Conservation (phyloP, 2,888 invertebrate genomes). For the Ichneumoninae sp. region DNA sequence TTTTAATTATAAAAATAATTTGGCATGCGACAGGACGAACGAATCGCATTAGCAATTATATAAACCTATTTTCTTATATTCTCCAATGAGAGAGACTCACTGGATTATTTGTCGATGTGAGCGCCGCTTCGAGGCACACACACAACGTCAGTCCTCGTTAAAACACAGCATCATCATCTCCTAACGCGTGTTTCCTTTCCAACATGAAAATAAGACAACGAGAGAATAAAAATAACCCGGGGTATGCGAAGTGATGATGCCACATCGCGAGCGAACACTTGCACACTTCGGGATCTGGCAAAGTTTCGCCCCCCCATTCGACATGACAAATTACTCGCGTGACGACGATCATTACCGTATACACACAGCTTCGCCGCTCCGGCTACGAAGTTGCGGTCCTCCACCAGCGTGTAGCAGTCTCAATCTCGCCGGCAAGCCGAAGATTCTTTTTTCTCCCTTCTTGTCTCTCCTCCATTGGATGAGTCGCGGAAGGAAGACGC, state of each 20-base stretch:
- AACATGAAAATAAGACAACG: slow-evolving; percentile 40
- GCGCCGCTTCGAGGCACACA: slow-evolving; percentile 18
- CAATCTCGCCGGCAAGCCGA: slow-evolving; percentile 63
- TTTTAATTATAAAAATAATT: too few relatives aligned
- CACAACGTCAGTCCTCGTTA: slow-evolving; percentile 5
- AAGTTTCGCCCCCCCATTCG: slow-evolving; percentile 36
- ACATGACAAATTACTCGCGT: slow-evolving; percentile 73
- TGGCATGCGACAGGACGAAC: background rate
- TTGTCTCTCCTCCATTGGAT: slow-evolving; percentile 48
- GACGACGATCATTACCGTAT: slow-evolving; percentile 71
- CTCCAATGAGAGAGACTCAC: background rate
- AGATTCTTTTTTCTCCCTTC: slow-evolving; percentile 49
- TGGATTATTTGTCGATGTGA: slow-evolving; percentile 15
- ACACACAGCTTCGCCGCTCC: slow-evolving; percentile 35
- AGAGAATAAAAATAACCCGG: slow-evolving; percentile 28
- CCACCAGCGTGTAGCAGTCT: slow-evolving; percentile 49
- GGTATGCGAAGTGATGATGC: slow-evolving; percentile 53
- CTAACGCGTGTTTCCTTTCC: slow-evolving; percentile 25
- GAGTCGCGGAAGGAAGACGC: slow-evolving; percentile 21
- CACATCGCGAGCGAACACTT: slow-evolving; percentile 62
- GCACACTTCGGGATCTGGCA: slow-evolving; percentile 55
- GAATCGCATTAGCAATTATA: background rate
- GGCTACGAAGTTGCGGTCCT: background rate
- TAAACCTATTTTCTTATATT: background rate
- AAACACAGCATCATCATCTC: slow-evolving; percentile 17